Base-by-base conservation (phyloP, 1,140 invertebrate genomes). In the Aplysia californica region DNA sequence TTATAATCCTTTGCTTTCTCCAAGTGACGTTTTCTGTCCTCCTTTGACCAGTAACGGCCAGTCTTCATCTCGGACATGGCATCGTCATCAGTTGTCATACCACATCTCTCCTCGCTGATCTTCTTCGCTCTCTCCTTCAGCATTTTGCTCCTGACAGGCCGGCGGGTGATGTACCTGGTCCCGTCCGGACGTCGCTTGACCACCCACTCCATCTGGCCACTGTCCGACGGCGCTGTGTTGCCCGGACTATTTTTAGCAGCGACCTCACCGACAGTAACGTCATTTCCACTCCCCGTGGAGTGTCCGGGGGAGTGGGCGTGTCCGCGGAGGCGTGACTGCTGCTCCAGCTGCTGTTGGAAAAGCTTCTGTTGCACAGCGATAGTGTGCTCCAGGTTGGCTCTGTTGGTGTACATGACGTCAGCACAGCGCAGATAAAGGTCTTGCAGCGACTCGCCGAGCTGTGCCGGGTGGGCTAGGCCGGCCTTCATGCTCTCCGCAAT, bases 1-100 rank as follows among this genome's bases (percentile, higher is more conserved):
- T 93, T 93, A 4, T 93, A 90, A 82, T 94, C 93, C 39, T 92
- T 90, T 0, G 93, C 92, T 69, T 92, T 92, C 82, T 95, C 94
- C 74, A 95, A 83, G 81, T 95, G 94, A 26, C 92, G 90, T 83
- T 95, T 95, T 10, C 94, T 91, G 76, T 96, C 94, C 79, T 95
- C 94, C 89, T 94, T 94, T 23, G 91, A 94, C 94, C 94, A 96
- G 86, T 95, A 95, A 44, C 93, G 91, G 36, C 95, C 95, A 70
- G 93, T 92, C 89, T 96, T 96, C 67, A 95, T 90, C 84, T 96
- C 95, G 23, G 94, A 95, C 86, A 94, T 92, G 20, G 94, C 94
- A 82, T 96, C 95, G 83, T 96, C 95, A 85, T 96, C 95, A 0
- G 95, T 95, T 1, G 94, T 95, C 55, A 94, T 90, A 0, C 94